phyloP scores from a whole-genome alignment of 23 tunicate species.

The Aplidium turbinatum region DNA sequence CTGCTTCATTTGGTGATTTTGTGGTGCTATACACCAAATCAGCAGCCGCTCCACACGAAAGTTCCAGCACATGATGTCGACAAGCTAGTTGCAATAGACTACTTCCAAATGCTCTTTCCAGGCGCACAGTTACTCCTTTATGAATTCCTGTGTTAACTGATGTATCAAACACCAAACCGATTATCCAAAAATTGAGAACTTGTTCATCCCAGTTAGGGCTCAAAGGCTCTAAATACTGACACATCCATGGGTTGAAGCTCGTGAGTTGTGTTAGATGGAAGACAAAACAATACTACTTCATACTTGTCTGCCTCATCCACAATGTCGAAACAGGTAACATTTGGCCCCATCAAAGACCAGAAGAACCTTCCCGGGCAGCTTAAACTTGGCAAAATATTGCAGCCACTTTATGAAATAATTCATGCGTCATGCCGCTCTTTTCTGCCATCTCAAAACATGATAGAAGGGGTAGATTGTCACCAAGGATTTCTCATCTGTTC shows the following conservation, averaged over 20 bases:
- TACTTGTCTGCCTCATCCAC: conserved; percentile 14
- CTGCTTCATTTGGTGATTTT: too few species aligned
- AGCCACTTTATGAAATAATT: background rate
- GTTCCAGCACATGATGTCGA: too few species aligned
- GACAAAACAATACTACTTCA: conserved; percentile 13
- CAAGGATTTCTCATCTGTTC: conserved; percentile 4
- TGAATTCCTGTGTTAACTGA: too few species aligned
- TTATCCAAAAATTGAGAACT: conserved; percentile 14
- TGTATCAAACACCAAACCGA: too few species aligned
- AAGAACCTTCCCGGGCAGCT: conserved; percentile 5
- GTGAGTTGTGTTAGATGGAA: conserved; percentile 8
- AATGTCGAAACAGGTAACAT: conserved; percentile 7
- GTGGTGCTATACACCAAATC: too few species aligned
- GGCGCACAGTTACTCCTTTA: too few species aligned
- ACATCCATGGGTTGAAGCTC: conserved; percentile 8
- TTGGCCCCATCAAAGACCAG: conserved; percentile 13
- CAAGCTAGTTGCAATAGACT: too few species aligned
- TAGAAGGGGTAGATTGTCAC: conserved; percentile 1
- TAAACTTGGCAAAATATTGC: conserved; percentile 7
- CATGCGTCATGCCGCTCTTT: conserved; percentile 23
- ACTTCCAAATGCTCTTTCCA: too few species aligned
- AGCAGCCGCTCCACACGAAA: too few species aligned
- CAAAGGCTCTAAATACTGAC: conserved; percentile 11
- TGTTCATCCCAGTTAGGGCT: background rate
- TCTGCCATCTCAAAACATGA: conserved; percentile 19